phyloP scores from a whole-genome alignment of 1,140 invertebrate genomes.

The Ips typographus region DNA sequence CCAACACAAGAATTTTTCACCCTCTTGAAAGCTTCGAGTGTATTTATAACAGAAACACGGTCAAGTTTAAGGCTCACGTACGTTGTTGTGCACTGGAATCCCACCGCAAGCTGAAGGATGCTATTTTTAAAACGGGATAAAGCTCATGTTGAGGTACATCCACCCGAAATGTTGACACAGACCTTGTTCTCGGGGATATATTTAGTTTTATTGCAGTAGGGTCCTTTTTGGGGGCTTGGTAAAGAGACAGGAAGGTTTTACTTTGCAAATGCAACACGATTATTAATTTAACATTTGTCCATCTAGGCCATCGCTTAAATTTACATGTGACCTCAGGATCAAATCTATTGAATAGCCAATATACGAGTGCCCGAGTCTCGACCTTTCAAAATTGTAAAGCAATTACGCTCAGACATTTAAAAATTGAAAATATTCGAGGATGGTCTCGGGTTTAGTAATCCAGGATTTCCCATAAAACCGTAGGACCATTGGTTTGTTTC shows the following conservation, averaged over 20 bases:
- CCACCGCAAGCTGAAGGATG: conserved; percentile 11
- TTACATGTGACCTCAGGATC: conserved; percentile 31
- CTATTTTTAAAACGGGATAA: conserved; percentile 23
- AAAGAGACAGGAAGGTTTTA: not conserved
- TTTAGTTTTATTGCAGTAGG: not conserved
- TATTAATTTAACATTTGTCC: conserved; percentile 22
- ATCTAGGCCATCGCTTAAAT: conserved; percentile 33
- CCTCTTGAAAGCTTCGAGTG: conserved; percentile 18
- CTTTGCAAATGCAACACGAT: not conserved
- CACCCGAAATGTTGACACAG: conserved; percentile 19
- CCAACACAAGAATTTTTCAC: conserved; percentile 9
- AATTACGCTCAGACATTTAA: conserved; percentile 11
- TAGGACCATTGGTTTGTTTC: conserved; percentile 18
- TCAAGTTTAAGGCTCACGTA: conserved; percentile 20
- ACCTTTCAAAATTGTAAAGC: conserved; percentile 24
- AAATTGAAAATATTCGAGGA: too few species aligned
- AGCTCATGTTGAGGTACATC: conserved; percentile 15
- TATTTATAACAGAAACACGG: conserved; percentile 24
- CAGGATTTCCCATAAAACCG: conserved; percentile 1
- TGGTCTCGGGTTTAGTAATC: not conserved
- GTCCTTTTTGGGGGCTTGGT: not conserved
- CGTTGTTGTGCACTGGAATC: conserved; percentile 6
- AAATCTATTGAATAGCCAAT: conserved; percentile 33
- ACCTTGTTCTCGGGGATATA: conserved; percentile 11
- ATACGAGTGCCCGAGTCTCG: conserved; percentile 15